Percentiles rank a stretch among this genome's conserved stretches.
phyloP scores from a whole-genome alignment of 2,113 vertebrate species.

The Galeopterus variegatus region DNA sequence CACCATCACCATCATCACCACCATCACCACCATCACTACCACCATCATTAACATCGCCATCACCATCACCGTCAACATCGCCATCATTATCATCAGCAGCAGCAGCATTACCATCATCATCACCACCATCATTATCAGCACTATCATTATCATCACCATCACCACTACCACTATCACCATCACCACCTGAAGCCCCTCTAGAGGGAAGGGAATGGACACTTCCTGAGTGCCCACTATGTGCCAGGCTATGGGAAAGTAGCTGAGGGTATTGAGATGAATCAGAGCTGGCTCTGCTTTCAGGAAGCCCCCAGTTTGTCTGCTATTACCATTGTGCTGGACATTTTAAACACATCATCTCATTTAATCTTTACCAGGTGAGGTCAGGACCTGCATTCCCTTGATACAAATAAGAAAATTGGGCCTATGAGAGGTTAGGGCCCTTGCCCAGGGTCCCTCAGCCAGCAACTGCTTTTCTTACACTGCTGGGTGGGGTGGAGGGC shows the following conservation, averaged over 20 bases:
- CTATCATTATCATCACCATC: neutral
- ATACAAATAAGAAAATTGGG: neutral
- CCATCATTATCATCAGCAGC: neutral
- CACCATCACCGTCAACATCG: neutral
- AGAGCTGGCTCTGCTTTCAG: neutral
- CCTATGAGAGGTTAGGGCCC: neutral
- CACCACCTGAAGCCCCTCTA: neutral
- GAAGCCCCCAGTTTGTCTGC: neutral
- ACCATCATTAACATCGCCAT: neutral
- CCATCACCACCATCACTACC: fast-evolving
- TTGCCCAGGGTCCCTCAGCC: neutral
- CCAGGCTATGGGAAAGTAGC: neutral
- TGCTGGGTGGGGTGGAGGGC: fast-evolving
- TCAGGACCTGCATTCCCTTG: neutral
- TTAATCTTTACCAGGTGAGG: neutral
- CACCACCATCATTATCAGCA: neutral
- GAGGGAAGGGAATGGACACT: neutral
- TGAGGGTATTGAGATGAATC: neutral
- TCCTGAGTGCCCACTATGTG: neutral
- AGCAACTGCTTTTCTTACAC: neutral
- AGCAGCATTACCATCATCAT: too few species aligned
- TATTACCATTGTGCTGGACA: neutral
- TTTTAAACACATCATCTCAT: neutral
- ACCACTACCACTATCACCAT: neutral
- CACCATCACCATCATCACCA: neutral